Evolutionary conservation across 2,888 invertebrate species (phyloP).

Genomic region (Polymixis lichenea): DNA sequence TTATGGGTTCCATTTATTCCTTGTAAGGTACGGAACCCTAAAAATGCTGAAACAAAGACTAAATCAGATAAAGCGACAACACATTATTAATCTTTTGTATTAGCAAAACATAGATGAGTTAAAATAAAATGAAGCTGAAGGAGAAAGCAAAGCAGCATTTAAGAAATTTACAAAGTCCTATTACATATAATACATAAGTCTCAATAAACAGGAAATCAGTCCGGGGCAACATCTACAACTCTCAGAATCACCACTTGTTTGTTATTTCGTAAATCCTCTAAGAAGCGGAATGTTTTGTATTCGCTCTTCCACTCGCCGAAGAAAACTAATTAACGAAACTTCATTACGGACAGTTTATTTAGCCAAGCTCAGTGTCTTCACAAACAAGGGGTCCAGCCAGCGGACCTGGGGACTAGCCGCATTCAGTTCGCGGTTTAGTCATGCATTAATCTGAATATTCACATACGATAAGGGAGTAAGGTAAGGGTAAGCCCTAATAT

Average conservation of each 20-base stretch:
- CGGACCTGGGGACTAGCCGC: conserved; percentile 24
- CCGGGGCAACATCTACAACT: conserved; percentile 46
- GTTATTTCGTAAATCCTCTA: conserved; percentile 56
- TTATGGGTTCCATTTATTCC: too few relatives aligned
- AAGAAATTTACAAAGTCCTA: conserved; percentile 11
- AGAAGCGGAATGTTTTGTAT: conserved; percentile 59
- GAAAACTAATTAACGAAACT: conserved; percentile 71
- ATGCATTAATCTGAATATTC: not conserved
- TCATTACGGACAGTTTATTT: conserved; percentile 65
- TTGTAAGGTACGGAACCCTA: too few relatives aligned
- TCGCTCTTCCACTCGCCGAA: conserved; percentile 56
- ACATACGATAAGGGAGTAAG: not conserved
- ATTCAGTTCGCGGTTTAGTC: not conserved
- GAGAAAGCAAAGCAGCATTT: not conserved
- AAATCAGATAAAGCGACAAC: not conserved
- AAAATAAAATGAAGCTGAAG: not conserved
- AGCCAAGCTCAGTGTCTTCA: conserved; percentile 53
- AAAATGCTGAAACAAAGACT: not conserved
- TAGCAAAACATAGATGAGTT: not conserved
- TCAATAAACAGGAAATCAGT: conserved; percentile 42
- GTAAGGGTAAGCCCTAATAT: too few relatives aligned
- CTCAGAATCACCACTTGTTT: conserved; percentile 47
- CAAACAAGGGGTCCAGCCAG: conserved; percentile 50
- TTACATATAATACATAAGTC: conserved; percentile 20
- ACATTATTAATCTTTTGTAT: not conserved